phyloP scores from a whole-genome alignment of 2,113 vertebrate genomes.

The Gila orcuttii region DNA sequence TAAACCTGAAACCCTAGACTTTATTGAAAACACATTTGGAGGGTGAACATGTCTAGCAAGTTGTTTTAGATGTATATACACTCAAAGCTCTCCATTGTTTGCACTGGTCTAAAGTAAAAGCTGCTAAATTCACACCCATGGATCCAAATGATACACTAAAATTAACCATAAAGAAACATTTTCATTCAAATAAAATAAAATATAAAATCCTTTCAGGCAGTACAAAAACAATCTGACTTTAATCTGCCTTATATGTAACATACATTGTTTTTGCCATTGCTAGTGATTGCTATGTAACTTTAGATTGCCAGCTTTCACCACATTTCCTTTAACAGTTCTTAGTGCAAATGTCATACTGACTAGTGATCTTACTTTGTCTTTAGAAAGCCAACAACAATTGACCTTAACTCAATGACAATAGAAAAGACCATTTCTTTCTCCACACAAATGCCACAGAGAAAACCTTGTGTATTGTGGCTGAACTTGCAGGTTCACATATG shows the following conservation, averaged over 20 bases:
- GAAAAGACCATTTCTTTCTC: background rate
- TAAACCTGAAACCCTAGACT: background rate
- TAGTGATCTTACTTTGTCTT: background rate
- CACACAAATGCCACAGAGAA: background rate
- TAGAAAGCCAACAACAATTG: background rate
- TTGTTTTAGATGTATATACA: background rate
- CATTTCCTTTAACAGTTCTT: background rate
- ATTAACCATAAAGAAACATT: background rate
- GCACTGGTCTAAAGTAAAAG: background rate
- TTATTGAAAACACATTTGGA: background rate
- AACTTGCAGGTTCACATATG: background rate
- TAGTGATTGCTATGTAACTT: background rate
- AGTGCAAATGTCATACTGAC: background rate
- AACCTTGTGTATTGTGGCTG: background rate
- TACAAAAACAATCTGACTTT: background rate
- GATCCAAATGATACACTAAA: background rate
- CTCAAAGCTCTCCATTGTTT: background rate
- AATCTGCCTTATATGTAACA: background rate
- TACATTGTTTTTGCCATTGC: background rate
- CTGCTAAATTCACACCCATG: background rate
- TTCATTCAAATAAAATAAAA: too few relatives aligned
- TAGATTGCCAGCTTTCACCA: background rate
- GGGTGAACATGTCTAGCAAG: background rate
- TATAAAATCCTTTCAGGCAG: too few relatives aligned
- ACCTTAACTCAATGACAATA: background rate